Conservation (phyloP, 2,113 vertebrate genomes). For the Crocuta crocuta region DNA sequence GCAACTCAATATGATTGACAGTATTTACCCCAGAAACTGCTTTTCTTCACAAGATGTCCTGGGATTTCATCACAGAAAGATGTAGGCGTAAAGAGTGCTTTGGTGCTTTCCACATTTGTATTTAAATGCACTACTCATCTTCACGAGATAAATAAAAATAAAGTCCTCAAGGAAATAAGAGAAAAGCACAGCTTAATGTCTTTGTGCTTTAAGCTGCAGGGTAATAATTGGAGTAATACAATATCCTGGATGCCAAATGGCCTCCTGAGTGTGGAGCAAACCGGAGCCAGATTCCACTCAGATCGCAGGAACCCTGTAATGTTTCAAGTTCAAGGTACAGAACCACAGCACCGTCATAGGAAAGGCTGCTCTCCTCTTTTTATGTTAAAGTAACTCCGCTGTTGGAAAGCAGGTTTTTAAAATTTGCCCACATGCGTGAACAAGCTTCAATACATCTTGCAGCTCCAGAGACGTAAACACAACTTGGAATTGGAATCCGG, state of each 20-base stretch:
- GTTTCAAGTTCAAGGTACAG: neutral
- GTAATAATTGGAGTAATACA: neutral
- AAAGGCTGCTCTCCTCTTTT: neutral
- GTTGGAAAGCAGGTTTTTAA: neutral
- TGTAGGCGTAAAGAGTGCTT: neutral
- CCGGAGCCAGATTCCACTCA: neutral
- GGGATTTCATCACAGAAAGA: neutral
- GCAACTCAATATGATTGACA: neutral
- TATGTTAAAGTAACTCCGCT: neutral
- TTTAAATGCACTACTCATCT: constrained; percentile 42
- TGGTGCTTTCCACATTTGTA: neutral
- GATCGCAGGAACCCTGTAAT: neutral
- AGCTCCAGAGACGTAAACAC: neutral
- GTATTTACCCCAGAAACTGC: neutral
- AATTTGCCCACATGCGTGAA: neutral
- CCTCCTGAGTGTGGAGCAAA: neutral
- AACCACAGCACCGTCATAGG: neutral
- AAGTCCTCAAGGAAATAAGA: neutral
- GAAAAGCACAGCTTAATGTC: neutral
- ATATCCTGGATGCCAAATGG: neutral
- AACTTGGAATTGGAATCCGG: constrained; percentile 5
- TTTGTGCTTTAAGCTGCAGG: neutral
- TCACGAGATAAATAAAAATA: constrained; percentile 34
- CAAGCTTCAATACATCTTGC: neutral
- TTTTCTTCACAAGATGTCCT: neutral